A percentile compares a stretch with the other conserved stretches of the same genome.
Conservation (phyloP, 2,113 vertebrate genomes). For the Tangachromis dhanisi region DNA sequence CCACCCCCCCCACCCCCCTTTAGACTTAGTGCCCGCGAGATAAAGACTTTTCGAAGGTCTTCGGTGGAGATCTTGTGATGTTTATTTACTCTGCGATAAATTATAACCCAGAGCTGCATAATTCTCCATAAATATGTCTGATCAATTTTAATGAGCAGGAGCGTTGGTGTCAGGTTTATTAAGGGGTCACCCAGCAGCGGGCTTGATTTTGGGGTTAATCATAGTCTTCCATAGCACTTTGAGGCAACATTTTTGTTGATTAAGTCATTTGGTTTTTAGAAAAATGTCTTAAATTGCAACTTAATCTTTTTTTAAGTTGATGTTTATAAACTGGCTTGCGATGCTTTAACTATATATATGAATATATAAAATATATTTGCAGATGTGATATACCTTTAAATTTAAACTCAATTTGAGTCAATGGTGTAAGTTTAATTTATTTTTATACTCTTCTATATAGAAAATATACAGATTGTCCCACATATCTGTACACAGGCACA, state of each 20-base stretch:
- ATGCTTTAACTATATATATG: constrained; percentile 47
- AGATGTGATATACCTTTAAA: constrained; percentile 66
- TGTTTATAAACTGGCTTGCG: constrained; percentile 60
- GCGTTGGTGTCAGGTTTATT: constrained; percentile 16
- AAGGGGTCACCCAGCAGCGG: constrained; percentile 26
- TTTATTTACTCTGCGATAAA: constrained; percentile 33
- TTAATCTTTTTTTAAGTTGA: constrained; percentile 42
- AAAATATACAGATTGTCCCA: constrained; percentile 42
- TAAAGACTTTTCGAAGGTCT: background rate
- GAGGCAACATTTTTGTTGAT: constrained; percentile 53
- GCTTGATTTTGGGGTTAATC: constrained; percentile 55
- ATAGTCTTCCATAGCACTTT: constrained; percentile 71
- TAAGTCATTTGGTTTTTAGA: constrained; percentile 27
- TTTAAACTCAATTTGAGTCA: constrained; percentile 60
- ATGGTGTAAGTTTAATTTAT: constrained; percentile 67
- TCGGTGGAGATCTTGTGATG: constrained; percentile 3
- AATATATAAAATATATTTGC: constrained; percentile 55
- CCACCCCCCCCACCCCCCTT: background rate
- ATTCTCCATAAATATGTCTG: constrained; percentile 41
- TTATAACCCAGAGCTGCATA: constrained; percentile 41
- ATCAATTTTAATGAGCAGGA: constrained; percentile 45
- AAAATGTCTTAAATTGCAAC: constrained; percentile 45
- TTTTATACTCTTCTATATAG: constrained; percentile 72
- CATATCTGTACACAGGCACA: constrained; percentile 53
- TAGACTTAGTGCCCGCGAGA: constrained; percentile 1